Evolutionary conservation across 1,140 invertebrate genomes (phyloP).

Genomic region (Lutraria rhynchaena): DNA sequence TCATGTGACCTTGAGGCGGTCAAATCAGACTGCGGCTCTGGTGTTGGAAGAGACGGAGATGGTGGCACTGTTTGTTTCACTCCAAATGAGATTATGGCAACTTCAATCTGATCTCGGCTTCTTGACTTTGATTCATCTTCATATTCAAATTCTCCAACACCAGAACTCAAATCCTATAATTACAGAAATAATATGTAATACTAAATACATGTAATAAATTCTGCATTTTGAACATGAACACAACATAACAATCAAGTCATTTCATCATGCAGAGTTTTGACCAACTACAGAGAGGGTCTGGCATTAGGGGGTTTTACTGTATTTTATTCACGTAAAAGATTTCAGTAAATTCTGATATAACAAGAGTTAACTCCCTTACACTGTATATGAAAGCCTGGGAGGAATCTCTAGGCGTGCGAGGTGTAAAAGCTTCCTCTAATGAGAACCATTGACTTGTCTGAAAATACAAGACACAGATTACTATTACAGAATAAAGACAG

Average conservation of each 20-base stretch:
- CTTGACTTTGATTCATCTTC: slow-evolving; percentile 16
- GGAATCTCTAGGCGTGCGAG: slow-evolving; percentile 14
- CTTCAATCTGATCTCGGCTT: slow-evolving; percentile 12
- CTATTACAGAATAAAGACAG: too few species aligned
- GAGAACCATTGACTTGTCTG: slow-evolving; percentile 55
- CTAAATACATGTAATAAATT: too few species aligned
- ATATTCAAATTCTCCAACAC: neutral
- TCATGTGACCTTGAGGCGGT: slow-evolving; percentile 33
- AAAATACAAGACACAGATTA: slow-evolving; percentile 5
- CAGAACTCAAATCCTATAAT: slow-evolving; percentile 5
- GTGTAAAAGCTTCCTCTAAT: slow-evolving; percentile 29
- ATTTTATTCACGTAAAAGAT: too few species aligned
- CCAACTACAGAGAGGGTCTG: too few species aligned
- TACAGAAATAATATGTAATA: neutral
- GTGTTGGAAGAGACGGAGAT: slow-evolving; percentile 10
- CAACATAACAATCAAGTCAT: too few species aligned
- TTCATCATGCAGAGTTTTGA: too few species aligned
- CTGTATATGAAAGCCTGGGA: neutral
- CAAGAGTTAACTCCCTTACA: too few species aligned
- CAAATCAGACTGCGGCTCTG: slow-evolving; percentile 28
- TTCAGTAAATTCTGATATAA: too few species aligned
- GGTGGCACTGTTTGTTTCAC: neutral
- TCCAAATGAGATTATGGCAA: slow-evolving; percentile 32
- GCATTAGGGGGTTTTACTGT: too few species aligned
- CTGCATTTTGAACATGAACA: too few species aligned